Evolutionary conservation across 2,797 vertebrate species (phyloP).

Genomic region (Serranus cabrilla): DNA sequence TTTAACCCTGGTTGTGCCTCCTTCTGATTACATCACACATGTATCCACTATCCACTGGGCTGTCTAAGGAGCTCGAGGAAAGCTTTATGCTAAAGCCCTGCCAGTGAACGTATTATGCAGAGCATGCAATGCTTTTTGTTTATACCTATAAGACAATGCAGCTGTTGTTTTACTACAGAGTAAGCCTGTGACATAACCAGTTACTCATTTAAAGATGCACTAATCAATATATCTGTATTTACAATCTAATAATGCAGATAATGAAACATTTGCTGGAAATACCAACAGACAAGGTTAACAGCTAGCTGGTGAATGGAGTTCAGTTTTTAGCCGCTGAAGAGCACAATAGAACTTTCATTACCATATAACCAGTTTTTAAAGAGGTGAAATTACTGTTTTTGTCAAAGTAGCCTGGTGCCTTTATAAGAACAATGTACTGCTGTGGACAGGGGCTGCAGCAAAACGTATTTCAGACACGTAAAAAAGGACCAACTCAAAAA

Average conservation of each 20-base stretch:
- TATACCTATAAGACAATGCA: not conserved
- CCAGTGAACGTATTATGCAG: not conserved
- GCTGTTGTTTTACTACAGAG: not conserved
- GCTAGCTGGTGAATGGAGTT: not conserved
- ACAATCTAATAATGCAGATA: not conserved
- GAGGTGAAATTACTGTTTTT: too few species aligned
- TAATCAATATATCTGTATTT: not conserved
- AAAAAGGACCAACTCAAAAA: too few species aligned
- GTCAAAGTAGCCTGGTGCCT: too few species aligned
- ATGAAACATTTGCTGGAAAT: too few species aligned
- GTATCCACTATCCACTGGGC: not conserved
- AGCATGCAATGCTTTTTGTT: not conserved
- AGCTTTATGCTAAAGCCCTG: not conserved
- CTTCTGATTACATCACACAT: constrained; percentile 15
- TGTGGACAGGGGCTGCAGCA: too few species aligned
- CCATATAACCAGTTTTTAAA: too few species aligned
- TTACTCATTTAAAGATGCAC: not conserved
- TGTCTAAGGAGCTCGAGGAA: not conserved
- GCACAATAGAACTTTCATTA: too few species aligned
- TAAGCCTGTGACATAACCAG: not conserved
- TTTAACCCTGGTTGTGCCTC: not conserved
- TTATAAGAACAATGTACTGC: too few species aligned
- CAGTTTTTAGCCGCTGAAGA: not conserved
- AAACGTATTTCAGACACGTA: too few species aligned
- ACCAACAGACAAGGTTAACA: not conserved